Evolutionary conservation across 2,888 invertebrate species (phyloP).

Genomic region (Siphlonurus alternatus): DNA sequence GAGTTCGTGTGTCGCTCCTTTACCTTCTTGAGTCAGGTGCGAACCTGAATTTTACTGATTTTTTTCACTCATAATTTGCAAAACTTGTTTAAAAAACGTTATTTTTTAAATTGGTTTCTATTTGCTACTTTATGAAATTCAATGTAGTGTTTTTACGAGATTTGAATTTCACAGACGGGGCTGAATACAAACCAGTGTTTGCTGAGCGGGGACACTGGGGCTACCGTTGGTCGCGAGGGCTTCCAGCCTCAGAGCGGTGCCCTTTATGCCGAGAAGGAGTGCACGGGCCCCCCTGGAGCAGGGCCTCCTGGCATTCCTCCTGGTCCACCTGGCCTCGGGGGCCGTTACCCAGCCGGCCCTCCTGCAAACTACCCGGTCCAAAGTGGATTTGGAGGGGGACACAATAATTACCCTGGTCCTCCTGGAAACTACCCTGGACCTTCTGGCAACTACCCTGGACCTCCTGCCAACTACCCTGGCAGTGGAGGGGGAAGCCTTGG

Average conservation of each 20-base stretch:
- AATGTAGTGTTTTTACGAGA: not conserved
- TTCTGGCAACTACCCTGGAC: not conserved
- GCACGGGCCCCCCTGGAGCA: slow-evolving; percentile 13
- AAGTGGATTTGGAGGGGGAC: not conserved
- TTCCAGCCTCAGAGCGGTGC: slow-evolving; percentile 23
- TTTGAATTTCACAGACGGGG: slow-evolving; percentile 13
- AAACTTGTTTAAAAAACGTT: no score
- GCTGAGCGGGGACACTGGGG: slow-evolving; percentile 24
- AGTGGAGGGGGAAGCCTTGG: not conserved
- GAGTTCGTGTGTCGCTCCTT: slow-evolving; percentile 28
- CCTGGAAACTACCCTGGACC: not conserved
- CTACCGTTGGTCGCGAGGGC: slow-evolving; percentile 21
- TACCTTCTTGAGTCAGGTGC: slow-evolving; percentile 23
- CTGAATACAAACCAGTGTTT: slow-evolving; percentile 22
- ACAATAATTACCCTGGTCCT: not conserved
- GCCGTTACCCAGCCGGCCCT: slow-evolving; percentile 12
- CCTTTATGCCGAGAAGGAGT: slow-evolving; percentile 22
- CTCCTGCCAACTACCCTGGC: not conserved
- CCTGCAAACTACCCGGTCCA: slow-evolving; percentile 10
- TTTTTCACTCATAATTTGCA: no score
- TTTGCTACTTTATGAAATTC: not conserved
- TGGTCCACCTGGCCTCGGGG: slow-evolving; percentile 13
- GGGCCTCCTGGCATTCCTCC: slow-evolving; percentile 13
- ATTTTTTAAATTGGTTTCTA: not conserved
- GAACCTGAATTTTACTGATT: slow-evolving; percentile 6